Conservation (phyloP, 2,113 vertebrate genomes). For the Thamnaconus septentrionalis region DNA sequence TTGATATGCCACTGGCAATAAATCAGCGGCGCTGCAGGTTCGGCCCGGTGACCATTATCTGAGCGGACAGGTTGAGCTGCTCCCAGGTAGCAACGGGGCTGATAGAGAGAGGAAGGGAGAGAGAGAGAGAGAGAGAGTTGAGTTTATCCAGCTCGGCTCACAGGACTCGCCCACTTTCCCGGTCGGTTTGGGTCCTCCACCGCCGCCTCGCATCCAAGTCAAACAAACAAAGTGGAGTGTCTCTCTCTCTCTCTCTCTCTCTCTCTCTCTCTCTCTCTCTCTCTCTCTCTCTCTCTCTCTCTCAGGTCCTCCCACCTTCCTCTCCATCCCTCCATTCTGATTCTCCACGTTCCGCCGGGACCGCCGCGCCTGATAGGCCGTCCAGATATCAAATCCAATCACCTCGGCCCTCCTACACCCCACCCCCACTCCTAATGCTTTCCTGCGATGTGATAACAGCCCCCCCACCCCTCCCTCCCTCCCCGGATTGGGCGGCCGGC, state of each 20-base stretch:
- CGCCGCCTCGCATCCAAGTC: slow-evolving; percentile 2
- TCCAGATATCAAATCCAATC: slow-evolving; percentile 64
- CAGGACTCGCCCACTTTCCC: slow-evolving; percentile 21
- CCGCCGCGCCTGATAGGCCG: slow-evolving; percentile 39
- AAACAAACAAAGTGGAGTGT: slow-evolving; percentile 24
- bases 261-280: background rate
- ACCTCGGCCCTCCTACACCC: slow-evolving; percentile 38
- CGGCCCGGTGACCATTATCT: slow-evolving; percentile 57
- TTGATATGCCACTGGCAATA: slow-evolving; percentile 78
- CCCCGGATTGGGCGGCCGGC: slow-evolving; percentile 28
- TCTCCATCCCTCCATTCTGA: slow-evolving; percentile 16
- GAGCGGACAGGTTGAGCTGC: slow-evolving; percentile 67
- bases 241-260: background rate
- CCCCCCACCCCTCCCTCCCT: slow-evolving; percentile 10
- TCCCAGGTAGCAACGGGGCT: slow-evolving; percentile 35
- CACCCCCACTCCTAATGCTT: slow-evolving; percentile 39
- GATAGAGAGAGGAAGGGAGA: slow-evolving; percentile 41
- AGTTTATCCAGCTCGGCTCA: slow-evolving; percentile 37
- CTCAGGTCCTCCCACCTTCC: slow-evolving; percentile 1
- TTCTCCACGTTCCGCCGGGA: slow-evolving; percentile 26
- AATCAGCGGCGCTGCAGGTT: slow-evolving; percentile 57
- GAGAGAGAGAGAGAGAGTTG: slow-evolving; percentile 34
- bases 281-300: background rate
- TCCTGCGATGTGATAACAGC: slow-evolving; percentile 52
- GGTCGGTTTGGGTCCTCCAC: slow-evolving; percentile 6